These are phyloP conservation scores for Palythoa grandiflora DNA, from an alignment of 92 coral and sea anemone species.

Conservation along the genomic window DNA sequence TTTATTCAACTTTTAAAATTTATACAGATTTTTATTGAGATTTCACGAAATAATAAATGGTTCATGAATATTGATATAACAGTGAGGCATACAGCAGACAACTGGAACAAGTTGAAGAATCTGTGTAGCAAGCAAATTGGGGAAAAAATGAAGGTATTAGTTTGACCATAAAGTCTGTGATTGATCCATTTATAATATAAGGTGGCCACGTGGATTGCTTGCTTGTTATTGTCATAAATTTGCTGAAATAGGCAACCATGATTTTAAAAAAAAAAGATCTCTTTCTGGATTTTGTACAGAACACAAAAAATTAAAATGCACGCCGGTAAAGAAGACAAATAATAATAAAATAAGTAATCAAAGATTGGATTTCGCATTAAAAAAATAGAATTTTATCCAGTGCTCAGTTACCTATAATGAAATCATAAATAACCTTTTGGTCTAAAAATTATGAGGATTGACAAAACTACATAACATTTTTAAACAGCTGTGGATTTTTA, in stretches of 20 bases:
- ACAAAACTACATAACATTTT: too few relatives aligned
- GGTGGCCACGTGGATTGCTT: slow-evolving; percentile 28
- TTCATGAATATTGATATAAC: slow-evolving; percentile 30
- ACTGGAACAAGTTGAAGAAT: slow-evolving; percentile 98
- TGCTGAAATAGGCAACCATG: too few relatives aligned
- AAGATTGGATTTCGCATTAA: neutral
- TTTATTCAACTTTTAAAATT: neutral
- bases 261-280: neutral
- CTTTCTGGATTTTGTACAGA: too few relatives aligned
- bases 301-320: too few relatives aligned
- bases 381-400: neutral
- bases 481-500: too few relatives aligned
- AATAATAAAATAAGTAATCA: too few relatives aligned
- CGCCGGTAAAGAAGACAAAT: too few relatives aligned
- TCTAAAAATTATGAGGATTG: too few relatives aligned
- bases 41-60: slow-evolving; percentile 12
- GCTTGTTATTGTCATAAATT: neutral
- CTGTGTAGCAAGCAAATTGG: slow-evolving; percentile 99
- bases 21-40: neutral
- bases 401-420: too few relatives aligned
- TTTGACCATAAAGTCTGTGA: neutral
- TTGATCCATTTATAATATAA: neutral
- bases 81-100: slow-evolving; percentile 92
- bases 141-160: slow-evolving; percentile 95
- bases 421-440: too few relatives aligned